A percentile compares a stretch with the other conserved stretches of the same genome.
These are phyloP conservation scores for Lordiphosa stackelbergi DNA, from an alignment of 1,140 invertebrate species.

Conservation along the genomic window DNA sequence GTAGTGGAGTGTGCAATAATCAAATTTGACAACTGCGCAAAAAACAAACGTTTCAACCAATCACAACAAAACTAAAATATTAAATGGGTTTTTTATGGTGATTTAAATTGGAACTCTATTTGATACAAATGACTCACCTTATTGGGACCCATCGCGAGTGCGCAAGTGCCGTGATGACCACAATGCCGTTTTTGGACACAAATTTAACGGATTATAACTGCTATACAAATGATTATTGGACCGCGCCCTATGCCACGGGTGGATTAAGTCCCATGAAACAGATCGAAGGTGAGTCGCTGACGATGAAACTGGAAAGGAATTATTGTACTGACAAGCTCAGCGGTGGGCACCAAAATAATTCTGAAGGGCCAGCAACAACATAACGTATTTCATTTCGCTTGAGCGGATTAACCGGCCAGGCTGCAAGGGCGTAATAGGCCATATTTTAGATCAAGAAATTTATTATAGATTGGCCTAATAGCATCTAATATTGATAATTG, in stretches of 20 bases:
- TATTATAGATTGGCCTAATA: too few relatives aligned
- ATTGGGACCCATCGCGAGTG: conserved; percentile 73
- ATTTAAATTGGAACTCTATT: background rate
- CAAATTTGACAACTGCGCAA: conserved; percentile 72
- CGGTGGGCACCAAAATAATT: too few relatives aligned
- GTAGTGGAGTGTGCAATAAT: conserved; percentile 43
- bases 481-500: too few relatives aligned
- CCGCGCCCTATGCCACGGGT: conserved; percentile 55
- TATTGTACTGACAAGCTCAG: too few relatives aligned
- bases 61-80: conserved; percentile 49
- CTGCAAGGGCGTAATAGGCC: too few relatives aligned
- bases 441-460: too few relatives aligned
- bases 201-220: conserved; percentile 67
- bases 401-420: too few relatives aligned
- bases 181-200: conserved; percentile 73
- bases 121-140: conserved; percentile 56
- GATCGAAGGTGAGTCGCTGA: conserved; percentile 63
- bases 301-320: too few relatives aligned
- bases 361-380: too few relatives aligned
- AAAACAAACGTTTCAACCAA: conserved; percentile 61
- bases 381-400: too few relatives aligned
- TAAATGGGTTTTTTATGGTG: conserved; percentile 8
- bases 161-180: conserved; percentile 62
- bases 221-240: conserved; percentile 69
- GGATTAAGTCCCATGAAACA: conserved; percentile 75